These are phyloP conservation scores for Spisula subtruncata DNA, from an alignment of 2,888 invertebrate genomes.

Conservation along the genomic window DNA sequence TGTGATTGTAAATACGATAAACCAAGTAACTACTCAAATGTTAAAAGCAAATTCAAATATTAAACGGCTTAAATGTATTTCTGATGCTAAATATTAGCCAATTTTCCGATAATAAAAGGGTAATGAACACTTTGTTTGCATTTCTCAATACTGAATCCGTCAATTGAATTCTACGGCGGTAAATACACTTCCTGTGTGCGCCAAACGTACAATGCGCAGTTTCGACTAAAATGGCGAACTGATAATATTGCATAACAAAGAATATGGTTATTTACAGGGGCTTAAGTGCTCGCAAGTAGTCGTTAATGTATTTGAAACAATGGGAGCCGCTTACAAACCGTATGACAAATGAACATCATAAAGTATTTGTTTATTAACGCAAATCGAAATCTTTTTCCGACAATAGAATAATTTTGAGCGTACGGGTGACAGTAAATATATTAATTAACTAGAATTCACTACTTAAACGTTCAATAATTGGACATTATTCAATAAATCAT, in stretches of 20 bases:
- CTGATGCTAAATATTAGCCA: conserved; percentile 61
- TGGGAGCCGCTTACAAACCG: conserved; percentile 28
- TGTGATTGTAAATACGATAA: conserved; percentile 41
- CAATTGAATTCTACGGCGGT: conserved; percentile 42
- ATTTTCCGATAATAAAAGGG: conserved; percentile 49
- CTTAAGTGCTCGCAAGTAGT: conserved; percentile 55
- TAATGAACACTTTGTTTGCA: conserved; percentile 64
- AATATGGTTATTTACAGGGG: conserved; percentile 52
- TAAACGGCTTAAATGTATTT: conserved; percentile 61
- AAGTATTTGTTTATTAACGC: conserved; percentile 49
- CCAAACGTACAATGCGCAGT: conserved; percentile 40
- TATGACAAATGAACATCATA: conserved; percentile 55
- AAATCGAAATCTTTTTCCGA: conserved; percentile 38
- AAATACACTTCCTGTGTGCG: conserved; percentile 62
- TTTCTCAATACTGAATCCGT: conserved; percentile 48
- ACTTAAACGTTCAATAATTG: conserved; percentile 25
- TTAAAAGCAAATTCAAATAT: conserved; percentile 61
- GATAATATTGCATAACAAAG: conserved; percentile 62
- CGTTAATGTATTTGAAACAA: conserved; percentile 65
- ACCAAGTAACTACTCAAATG: conserved; percentile 32
- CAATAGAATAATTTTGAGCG: conserved; percentile 40
- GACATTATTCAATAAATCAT: conserved; percentile 21
- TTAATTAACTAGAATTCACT: conserved; percentile 48
- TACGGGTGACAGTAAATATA: conserved; percentile 43
- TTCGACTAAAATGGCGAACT: conserved; percentile 34